Evolutionary conservation across 2,888 invertebrate species (phyloP), one percentile per base, ranked within the genome.

Genomic region (Pollenia angustigena): DNA sequence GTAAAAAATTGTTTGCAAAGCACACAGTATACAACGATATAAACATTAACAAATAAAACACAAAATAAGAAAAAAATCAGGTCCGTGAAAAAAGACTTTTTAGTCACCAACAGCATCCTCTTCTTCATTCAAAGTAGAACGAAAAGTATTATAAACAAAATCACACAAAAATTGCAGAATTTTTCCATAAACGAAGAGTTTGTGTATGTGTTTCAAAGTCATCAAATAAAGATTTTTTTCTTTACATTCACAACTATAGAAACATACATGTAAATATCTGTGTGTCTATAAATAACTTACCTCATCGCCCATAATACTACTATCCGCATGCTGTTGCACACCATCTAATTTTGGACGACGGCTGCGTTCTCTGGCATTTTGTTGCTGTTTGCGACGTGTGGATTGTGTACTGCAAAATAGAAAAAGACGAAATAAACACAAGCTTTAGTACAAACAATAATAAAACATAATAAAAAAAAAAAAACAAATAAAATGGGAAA

Each of bases 231-330:
- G 60, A 62, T 42, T 62, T 62, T 62, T 42, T 62, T n/a, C 60
- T 62, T 62, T 62, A 42, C n/a, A 2, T 16, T 56, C 32, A 6
- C 32, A 32, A 32, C 4, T 6, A 32, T 32, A 32, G 6, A 32
- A 32, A 6, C 32, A 32, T 32, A 6, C 32, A 32, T 32, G 6
- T 32, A 32, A 32, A 32, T 32, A 4, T 32, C 32, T 32, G 32
- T 32, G 6, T 32, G 4, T 6, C 4, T 60, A 0, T 32, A 6
- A 32, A 32, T 32, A 54, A 89, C 90, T 91, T 90, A 93, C 93
- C 92, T 93, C 93, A 89, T 93, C 93, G 82, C 93, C 93, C 92
- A 93, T 92, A 78, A 93, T 91, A 89, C 92, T 93, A 88, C 93
- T 93, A 88, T 93, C 93, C 81, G 92, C 92, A 90, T 92, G 93